Conservation (phyloP, 2,113 vertebrate species). For the Planiliza haematocheilus region DNA sequence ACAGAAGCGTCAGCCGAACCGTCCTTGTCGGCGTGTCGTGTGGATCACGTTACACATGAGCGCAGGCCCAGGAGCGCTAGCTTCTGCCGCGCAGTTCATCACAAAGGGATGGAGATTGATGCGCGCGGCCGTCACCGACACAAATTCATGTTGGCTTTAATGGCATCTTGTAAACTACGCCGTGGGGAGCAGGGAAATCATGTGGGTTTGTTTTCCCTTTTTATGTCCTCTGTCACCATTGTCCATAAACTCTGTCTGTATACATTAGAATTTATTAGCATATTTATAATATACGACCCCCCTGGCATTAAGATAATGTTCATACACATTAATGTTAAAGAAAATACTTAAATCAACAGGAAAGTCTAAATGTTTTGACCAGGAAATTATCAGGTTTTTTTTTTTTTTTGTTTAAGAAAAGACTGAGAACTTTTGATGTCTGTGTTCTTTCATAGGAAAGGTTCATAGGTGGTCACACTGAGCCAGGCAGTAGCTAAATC, state of each 20-base stretch:
- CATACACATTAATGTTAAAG: not conserved
- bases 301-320: not conserved
- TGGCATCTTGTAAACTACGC: conserved; percentile 2
- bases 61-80: conserved; percentile 10
- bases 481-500: not conserved
- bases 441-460: not conserved
- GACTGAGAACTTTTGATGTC: too few relatives aligned
- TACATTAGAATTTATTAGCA: conserved; percentile 23
- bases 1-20: conserved; percentile 11
- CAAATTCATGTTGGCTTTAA: conserved; percentile 35
- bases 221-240: not conserved
- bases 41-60: conserved; percentile 28
- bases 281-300: not conserved
- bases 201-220: conserved; percentile 3
- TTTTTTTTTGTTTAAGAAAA: too few relatives aligned
- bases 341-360: too few relatives aligned
- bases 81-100: not conserved
- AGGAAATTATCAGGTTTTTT: too few relatives aligned
- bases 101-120: conserved; percentile 32
- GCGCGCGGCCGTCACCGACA: not conserved
- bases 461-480: not conserved
- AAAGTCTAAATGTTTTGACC: too few relatives aligned
- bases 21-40: conserved; percentile 6
- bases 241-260: conserved; percentile 1
- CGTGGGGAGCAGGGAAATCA: conserved; percentile 1